Evolutionary conservation across 2,113 vertebrate genomes (phyloP).

Genomic region (Rostratula benghalensis): DNA sequence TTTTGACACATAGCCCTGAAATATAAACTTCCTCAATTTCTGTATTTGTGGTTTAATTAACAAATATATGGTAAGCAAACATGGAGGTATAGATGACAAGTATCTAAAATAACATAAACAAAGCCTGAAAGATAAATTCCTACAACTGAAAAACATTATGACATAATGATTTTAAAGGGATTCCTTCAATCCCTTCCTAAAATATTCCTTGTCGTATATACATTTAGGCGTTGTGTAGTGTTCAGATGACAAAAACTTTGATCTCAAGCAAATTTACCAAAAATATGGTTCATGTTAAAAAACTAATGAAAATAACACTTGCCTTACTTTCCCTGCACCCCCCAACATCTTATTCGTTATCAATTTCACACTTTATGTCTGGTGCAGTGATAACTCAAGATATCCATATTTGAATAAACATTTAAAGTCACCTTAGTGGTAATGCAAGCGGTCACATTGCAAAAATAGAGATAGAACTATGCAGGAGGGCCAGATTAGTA

Average conservation of each 20-base stretch:
- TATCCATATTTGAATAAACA: not conserved
- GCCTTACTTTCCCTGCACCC: rapidly evolving
- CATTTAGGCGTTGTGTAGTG: not conserved
- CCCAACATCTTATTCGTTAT: not conserved
- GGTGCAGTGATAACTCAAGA: not conserved
- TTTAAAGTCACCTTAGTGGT: not conserved
- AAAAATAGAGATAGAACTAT: not conserved
- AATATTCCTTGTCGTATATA: not conserved
- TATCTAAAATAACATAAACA: not conserved
- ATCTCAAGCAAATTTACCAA: not conserved
- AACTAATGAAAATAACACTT: not conserved
- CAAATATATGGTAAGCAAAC: not conserved
- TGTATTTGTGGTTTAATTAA: not conserved
- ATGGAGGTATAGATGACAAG: not conserved
- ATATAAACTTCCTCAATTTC: not conserved
- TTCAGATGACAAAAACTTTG: not conserved
- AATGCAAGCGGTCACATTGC: not conserved
- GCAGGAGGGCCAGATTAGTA: not conserved
- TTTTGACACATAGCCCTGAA: not conserved
- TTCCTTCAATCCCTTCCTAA: not conserved
- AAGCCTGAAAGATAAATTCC: not conserved
- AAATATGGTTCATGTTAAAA: not conserved
- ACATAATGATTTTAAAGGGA: not conserved
- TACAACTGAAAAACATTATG: not conserved
- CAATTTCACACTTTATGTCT: not conserved